Conservation (phyloP, 2,888 invertebrate genomes). For the Bugula neritina region DNA sequence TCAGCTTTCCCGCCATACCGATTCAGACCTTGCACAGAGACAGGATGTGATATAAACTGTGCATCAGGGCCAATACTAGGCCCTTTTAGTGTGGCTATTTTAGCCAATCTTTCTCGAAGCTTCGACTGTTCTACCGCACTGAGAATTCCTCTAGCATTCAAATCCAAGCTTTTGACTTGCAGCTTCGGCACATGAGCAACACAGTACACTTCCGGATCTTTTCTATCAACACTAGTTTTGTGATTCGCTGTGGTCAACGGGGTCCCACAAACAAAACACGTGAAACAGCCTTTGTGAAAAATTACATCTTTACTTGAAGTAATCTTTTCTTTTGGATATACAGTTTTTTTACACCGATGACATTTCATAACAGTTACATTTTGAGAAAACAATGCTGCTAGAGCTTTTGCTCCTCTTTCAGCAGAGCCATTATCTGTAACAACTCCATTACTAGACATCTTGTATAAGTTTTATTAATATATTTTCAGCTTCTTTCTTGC, state of each 20-base stretch:
- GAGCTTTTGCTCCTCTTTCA: conserved; percentile 18
- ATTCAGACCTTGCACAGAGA: conserved; percentile 11
- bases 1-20: conserved; percentile 21
- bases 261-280: conserved; percentile 51
- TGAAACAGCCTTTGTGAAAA: conserved; percentile 40
- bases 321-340: conserved; percentile 49
- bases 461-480: no score
- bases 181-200: conserved; percentile 50
- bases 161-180: conserved; percentile 9
- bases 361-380: conserved; percentile 45
- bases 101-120: conserved; percentile 15
- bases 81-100: conserved; percentile 22
- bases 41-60: conserved; percentile 11
- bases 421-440: neutral
- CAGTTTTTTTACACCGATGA: conserved; percentile 47
- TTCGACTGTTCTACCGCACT: conserved; percentile 22
- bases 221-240: conserved; percentile 49
- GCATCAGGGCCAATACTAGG: conserved; percentile 24
- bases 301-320: conserved; percentile 49
- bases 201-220: conserved; percentile 49
- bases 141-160: conserved; percentile 16
- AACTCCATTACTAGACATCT: neutral
- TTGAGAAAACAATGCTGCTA: conserved; percentile 1
- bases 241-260: conserved; percentile 36
- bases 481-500: no score